These are phyloP conservation scores for Therioaphis trifolii DNA, from an alignment of 2,888 invertebrate species.

Conservation along the genomic window DNA sequence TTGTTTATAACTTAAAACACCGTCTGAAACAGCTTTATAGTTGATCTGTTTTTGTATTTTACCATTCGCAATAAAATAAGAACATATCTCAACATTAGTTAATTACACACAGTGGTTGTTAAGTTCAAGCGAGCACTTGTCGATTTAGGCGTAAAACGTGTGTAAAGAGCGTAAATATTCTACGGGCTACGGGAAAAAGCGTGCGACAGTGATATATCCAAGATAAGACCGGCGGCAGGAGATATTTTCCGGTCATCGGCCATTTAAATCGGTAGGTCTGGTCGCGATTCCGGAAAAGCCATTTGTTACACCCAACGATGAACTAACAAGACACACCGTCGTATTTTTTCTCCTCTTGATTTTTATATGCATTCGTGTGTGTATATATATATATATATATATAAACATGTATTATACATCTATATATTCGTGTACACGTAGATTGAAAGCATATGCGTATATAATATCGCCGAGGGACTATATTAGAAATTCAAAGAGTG, in stretches of 20 bases:
- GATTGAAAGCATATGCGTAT: too few species aligned
- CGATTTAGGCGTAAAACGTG: background rate
- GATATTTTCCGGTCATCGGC: constrained; percentile 49
- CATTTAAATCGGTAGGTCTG: constrained; percentile 31
- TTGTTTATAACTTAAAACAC: too few species aligned
- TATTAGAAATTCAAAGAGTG: too few species aligned
- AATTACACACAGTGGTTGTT: background rate
- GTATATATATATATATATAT: too few species aligned
- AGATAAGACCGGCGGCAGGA: background rate
- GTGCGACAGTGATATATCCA: constrained; percentile 14
- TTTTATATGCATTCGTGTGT: too few species aligned
- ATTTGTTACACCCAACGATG: constrained; percentile 6
- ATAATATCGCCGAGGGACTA: too few species aligned
- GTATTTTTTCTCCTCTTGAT: background rate
- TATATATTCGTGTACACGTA: too few species aligned
- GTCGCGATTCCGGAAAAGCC: constrained; percentile 1
- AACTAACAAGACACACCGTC: constrained; percentile 1
- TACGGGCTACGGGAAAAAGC: background rate
- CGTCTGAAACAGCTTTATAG: too few species aligned
- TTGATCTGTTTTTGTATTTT: too few species aligned
- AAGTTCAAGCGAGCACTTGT: background rate
- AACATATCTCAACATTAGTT: too few species aligned
- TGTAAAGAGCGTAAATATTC: background rate
- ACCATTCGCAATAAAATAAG: too few species aligned
- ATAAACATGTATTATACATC: too few species aligned